Evolutionary conservation across 2,797 vertebrate species (phyloP), one percentile per base, ranked within the genome.

Genomic region (Syngnathus acus): DNA sequence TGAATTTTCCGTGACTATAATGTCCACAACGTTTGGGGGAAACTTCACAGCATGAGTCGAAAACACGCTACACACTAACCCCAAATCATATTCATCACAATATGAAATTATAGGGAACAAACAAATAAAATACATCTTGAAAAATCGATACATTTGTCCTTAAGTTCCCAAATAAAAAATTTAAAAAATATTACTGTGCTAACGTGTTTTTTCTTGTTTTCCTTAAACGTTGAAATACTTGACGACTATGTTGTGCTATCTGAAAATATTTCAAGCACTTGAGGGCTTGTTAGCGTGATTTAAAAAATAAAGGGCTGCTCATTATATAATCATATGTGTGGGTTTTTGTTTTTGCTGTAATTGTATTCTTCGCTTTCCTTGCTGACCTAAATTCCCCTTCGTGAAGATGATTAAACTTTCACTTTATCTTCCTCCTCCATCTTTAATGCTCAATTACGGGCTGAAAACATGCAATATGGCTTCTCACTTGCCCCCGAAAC

Each of bases 321-420:
- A 72, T 81, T 82, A 76, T 58, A 53, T 4, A 68, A 60, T 26
- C 65, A 65, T 66, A 54, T 65, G 54, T 77, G 59, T 45, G 45
- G 51, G 26, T 65, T 55, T 50, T 75, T 83, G 65, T 58, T 43
- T 38, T 78, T 83, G 69, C 67, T 67, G 58, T 79, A 69, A 84
- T 73, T 78, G 40, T 72, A 71, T 74, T 74, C 42, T 67, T 81
- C 67, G 66, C 73, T 77, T 75, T 73, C 61, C 55, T 68, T 71
- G 6, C 23, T 80, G 83, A 81, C 84, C 84, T 68, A 78, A 54
- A 16, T 85, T 85, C 77, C 72, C 63, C 32, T 42, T 17, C 0
- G 0, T 40, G 59, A 58, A 76, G 65, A 76, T 77, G 67, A 80
- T 86, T 76, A 85, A 84, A 83, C 57, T 81, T 88, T 80, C 32